Percentiles rank a stretch among this genome's conserved stretches.
Evolutionary conservation across 2,888 invertebrate species (phyloP).

Genomic region (Melieria picta): DNA sequence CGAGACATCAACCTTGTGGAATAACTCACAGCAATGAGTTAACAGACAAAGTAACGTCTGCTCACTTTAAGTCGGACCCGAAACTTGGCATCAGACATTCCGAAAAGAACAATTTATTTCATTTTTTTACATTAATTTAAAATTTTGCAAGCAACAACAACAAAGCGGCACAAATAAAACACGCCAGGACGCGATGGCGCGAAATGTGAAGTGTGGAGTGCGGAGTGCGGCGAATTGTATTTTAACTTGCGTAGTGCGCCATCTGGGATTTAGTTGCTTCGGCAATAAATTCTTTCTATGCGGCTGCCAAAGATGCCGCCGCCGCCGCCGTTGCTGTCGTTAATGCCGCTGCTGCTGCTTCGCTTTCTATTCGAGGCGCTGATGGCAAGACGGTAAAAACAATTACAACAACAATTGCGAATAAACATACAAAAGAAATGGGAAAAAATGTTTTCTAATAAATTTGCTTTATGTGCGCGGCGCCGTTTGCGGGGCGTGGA

Average conservation of each 20-base stretch:
- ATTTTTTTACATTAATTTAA: constrained; percentile 40
- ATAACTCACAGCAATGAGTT: too few relatives aligned
- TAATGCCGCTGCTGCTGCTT: constrained; percentile 26
- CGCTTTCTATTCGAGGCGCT: constrained; percentile 35
- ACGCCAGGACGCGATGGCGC: constrained; percentile 16
- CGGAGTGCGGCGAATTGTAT: constrained; percentile 45
- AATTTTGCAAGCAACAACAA: constrained; percentile 18
- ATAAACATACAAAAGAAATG: constrained; percentile 62
- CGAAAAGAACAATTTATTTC: not conserved
- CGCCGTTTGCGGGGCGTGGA: constrained; percentile 44
- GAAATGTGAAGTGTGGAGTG: constrained; percentile 30
- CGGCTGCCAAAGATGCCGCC: constrained; percentile 43
- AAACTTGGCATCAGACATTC: not conserved
- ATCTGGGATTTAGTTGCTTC: constrained; percentile 64
- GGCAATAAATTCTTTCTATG: constrained; percentile 38
- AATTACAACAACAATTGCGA: constrained; percentile 63
- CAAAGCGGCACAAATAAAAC: constrained; percentile 22
- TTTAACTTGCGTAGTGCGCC: constrained; percentile 57
- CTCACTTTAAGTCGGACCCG: too few relatives aligned
- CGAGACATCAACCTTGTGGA: too few relatives aligned
- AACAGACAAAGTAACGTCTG: too few relatives aligned
- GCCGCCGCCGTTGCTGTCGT: constrained; percentile 19
- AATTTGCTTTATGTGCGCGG: constrained; percentile 65
- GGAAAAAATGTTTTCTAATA: constrained; percentile 63
- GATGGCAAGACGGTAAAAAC: constrained; percentile 54